Conservation (phyloP, 2,113 vertebrate genomes). For the Plecotus auritus region DNA sequence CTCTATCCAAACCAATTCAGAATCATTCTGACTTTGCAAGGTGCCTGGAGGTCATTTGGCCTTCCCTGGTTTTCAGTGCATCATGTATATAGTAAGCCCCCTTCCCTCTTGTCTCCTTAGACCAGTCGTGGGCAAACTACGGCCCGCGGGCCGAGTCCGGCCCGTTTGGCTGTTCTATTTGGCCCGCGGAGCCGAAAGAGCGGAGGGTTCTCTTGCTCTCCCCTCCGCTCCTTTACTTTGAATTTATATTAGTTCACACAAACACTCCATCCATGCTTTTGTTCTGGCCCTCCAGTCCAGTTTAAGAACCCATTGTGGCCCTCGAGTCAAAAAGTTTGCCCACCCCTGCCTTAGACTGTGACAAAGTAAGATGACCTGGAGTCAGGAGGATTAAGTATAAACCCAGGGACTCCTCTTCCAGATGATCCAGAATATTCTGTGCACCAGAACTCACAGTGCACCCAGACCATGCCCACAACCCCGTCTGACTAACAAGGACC, state of each 20-base stretch:
- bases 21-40: background rate
- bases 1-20: background rate
- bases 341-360: background rate
- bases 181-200: no score
- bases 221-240: no score
- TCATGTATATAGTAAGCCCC: background rate
- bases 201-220: no score
- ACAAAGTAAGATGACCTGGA: background rate
- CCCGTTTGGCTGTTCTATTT: no score
- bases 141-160: no score
- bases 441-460: background rate
- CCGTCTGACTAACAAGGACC: background rate
- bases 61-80: background rate
- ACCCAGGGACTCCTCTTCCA: background rate
- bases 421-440: background rate
- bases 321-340: no score
- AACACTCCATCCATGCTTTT: no score
- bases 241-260: no score
- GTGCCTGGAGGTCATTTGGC: background rate
- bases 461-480: background rate
- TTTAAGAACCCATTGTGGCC: no score
- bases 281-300: no score
- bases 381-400: background rate
- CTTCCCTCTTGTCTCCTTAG: background rate
- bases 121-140: no score